These are phyloP conservation scores for Ptychobarbus kaznakovi DNA, from an alignment of 2,797 vertebrate species.

Conservation along the genomic window DNA sequence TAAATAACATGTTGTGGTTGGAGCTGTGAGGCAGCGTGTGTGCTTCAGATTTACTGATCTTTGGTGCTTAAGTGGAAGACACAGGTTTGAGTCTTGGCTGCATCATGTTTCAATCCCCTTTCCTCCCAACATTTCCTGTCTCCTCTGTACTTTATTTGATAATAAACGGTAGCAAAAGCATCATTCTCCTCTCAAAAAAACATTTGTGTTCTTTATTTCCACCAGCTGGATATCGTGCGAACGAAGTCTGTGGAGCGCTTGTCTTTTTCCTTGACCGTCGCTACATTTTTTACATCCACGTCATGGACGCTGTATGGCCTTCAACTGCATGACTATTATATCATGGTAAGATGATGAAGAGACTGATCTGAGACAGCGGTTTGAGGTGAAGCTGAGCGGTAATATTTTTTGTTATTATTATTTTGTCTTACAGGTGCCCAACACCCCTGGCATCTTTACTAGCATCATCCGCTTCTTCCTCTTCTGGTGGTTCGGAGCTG, in stretches of 20 bases:
- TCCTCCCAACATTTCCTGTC: neutral
- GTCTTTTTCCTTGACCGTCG: slow-evolving; percentile 88
- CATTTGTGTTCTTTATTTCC: slow-evolving; percentile 65
- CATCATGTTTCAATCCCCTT: neutral
- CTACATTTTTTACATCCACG: slow-evolving; percentile 88
- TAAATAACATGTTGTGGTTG: neutral
- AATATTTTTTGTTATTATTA: neutral
- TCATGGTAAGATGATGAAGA: slow-evolving; percentile 77
- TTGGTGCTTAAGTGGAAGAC: neutral
- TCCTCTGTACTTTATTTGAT: neutral
- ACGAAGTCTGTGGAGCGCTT: slow-evolving; percentile 84
- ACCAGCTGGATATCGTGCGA: slow-evolving; percentile 82
- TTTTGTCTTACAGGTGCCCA: slow-evolving; percentile 82
- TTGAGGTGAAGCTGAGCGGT: neutral
- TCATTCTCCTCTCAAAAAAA: neutral
- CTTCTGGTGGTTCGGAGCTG: slow-evolving; percentile 81
- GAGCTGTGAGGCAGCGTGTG: neutral
- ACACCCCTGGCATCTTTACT: slow-evolving; percentile 88
- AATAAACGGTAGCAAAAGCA: neutral
- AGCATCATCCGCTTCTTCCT: slow-evolving; percentile 88
- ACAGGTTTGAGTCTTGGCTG: neutral
- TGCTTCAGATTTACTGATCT: neutral
- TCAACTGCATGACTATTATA: slow-evolving; percentile 83
- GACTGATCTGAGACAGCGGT: neutral
- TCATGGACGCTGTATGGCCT: slow-evolving; percentile 92